Percentiles rank a stretch among this genome's conserved stretches.
phyloP scores from a whole-genome alignment of 2,113 vertebrate species.

The Hemichromis elongatus region DNA sequence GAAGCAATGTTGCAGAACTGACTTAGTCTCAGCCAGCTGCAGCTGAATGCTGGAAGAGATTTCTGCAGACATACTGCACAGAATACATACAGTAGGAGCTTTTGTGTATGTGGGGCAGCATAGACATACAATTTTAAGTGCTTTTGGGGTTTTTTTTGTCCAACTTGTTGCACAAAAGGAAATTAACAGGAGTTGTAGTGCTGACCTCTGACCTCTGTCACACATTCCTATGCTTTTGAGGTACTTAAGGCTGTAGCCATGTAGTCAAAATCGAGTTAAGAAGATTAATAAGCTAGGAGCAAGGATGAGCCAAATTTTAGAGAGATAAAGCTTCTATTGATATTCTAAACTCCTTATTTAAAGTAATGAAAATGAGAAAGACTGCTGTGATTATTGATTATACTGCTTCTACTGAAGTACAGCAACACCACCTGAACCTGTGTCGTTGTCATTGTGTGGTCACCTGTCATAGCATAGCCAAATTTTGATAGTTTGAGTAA shows the following conservation, averaged over 20 bases:
- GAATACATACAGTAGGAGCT: not conserved
- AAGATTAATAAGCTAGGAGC: not conserved
- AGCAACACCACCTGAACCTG: not conserved
- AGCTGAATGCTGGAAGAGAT: not conserved
- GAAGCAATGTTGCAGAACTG: conserved; percentile 54
- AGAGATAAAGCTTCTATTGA: not conserved
- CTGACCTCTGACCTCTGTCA: conserved; percentile 26
- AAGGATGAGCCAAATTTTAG: not conserved
- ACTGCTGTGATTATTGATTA: not conserved
- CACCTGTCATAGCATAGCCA: not conserved
- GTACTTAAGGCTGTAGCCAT: not conserved
- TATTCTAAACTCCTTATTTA: not conserved
- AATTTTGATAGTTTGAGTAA: not conserved
- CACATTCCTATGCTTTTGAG: conserved; percentile 24
- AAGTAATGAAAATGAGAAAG: not conserved
- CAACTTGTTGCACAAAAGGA: not conserved
- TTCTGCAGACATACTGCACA: not conserved
- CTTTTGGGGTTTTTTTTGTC: not conserved
- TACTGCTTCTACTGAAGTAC: not conserved
- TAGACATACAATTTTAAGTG: not conserved
- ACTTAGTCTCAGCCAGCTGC: conserved; percentile 18
- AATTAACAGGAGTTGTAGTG: not conserved
- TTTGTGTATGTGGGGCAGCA: not conserved
- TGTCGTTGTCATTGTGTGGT: not conserved
- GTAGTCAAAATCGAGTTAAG: not conserved